Evolutionary conservation across 2,888 invertebrate genomes (phyloP).

Genomic region (Cryptocephalus moraei): DNA sequence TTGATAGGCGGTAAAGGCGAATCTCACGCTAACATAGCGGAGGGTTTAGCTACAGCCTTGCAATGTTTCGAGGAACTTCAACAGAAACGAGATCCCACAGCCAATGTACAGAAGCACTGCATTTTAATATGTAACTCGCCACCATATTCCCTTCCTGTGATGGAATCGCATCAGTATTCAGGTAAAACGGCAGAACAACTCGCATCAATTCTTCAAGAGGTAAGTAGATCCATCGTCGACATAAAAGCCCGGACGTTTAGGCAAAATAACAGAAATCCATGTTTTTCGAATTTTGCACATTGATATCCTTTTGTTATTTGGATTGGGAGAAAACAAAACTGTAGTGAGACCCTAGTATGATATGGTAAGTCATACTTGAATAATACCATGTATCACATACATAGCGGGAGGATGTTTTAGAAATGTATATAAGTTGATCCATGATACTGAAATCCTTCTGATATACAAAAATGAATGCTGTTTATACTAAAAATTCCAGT

Average conservation of each 20-base stretch:
- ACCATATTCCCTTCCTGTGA: slow-evolving; percentile 78
- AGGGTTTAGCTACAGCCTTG: slow-evolving; percentile 79
- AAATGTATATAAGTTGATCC: too few species aligned
- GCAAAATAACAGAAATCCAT: too few species aligned
- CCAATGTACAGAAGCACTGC: slow-evolving; percentile 59
- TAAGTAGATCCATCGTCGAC: slow-evolving; percentile 21
- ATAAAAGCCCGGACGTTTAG: neutral
- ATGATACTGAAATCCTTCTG: too few species aligned
- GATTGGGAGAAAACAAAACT: too few species aligned
- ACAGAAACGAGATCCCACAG: slow-evolving; percentile 42
- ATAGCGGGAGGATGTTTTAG: too few species aligned
- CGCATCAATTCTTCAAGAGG: slow-evolving; percentile 67
- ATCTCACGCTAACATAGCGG: slow-evolving; percentile 78
- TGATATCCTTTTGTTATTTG: too few species aligned
- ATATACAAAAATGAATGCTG: too few species aligned
- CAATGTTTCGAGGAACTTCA: slow-evolving; percentile 84
- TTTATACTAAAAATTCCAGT: too few species aligned
- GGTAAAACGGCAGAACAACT: slow-evolving; percentile 79
- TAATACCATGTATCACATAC: too few species aligned
- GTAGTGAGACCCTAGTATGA: too few species aligned
- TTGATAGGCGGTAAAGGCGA: slow-evolving; percentile 85
- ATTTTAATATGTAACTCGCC: slow-evolving; percentile 84
- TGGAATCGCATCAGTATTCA: slow-evolving; percentile 59
- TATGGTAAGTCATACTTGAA: too few species aligned
- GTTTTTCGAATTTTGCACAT: too few species aligned